A percentile compares a stretch with the other conserved stretches of the same genome.
phyloP scores from a whole-genome alignment of 2,797 vertebrate genomes.

The Capromys pilorides region DNA sequence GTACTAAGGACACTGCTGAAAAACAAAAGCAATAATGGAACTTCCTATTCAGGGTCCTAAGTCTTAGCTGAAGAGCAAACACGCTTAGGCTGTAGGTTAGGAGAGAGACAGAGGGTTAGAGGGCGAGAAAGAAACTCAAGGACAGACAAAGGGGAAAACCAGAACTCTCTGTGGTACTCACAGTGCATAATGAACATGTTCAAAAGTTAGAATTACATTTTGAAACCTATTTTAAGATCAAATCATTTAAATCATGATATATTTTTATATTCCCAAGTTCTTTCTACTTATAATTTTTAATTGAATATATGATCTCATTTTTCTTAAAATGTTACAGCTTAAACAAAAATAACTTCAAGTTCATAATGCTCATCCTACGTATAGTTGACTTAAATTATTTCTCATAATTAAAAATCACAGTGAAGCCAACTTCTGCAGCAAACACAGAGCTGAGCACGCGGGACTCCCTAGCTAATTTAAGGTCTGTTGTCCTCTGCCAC shows the following conservation, averaged over 20 bases:
- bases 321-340: constrained; percentile 2
- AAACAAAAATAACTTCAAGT: constrained; percentile 53
- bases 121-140: not conserved
- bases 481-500: not conserved
- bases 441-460: constrained; percentile 29
- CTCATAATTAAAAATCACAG: constrained; percentile 32
- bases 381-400: constrained; percentile 48
- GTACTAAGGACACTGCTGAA: not conserved
- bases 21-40: not conserved
- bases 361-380: not conserved
- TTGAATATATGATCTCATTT: not conserved
- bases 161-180: not conserved
- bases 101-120: not conserved
- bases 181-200: not conserved
- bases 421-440: constrained; percentile 51
- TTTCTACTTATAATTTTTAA: not conserved
- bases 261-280: not conserved
- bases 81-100: not conserved
- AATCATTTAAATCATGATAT: constrained; percentile 5
- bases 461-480: constrained; percentile 34
- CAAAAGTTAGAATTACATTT: constrained; percentile 35
- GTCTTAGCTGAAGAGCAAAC: not conserved
- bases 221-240: constrained; percentile 51
- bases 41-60: not conserved
- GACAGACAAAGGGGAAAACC: not conserved